These are phyloP conservation scores for Cecropterus lyciades DNA, from an alignment of 1,140 invertebrate species.

Conservation along the genomic window DNA sequence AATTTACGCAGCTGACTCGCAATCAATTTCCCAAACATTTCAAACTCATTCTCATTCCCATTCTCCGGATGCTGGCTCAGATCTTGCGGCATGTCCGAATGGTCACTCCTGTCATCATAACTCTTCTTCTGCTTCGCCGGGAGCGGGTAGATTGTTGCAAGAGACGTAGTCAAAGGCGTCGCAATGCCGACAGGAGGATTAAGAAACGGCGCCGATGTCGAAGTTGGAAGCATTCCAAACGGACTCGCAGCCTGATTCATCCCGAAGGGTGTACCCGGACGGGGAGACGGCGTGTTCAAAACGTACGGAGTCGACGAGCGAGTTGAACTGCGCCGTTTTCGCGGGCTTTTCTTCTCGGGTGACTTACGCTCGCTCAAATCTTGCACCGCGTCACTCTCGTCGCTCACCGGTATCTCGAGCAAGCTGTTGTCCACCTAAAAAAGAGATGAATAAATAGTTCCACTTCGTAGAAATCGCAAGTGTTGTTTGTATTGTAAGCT, in stretches of 20 bases:
- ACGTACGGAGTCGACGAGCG: conserved; percentile 77
- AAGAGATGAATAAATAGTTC: conserved; percentile 46
- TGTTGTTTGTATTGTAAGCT: conserved; percentile 52
- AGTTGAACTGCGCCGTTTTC: conserved; percentile 75
- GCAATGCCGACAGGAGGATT: conserved; percentile 75
- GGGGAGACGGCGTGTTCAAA: conserved; percentile 78
- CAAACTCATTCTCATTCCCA: conserved; percentile 78
- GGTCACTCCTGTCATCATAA: conserved; percentile 62
- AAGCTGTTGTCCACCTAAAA: conserved; percentile 74
- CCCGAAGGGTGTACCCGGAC: conserved; percentile 73
- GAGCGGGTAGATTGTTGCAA: conserved; percentile 74
- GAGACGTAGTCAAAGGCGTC: conserved; percentile 71
- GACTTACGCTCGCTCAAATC: conserved; percentile 76
- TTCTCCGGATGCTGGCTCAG: conserved; percentile 75
- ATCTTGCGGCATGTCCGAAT: conserved; percentile 70
- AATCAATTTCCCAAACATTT: conserved; percentile 80
- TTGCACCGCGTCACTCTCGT: conserved; percentile 77
- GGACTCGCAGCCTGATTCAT: conserved; percentile 62
- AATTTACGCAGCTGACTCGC: conserved; percentile 76
- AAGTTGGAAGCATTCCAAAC: conserved; percentile 70
- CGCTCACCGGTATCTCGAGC: conserved; percentile 74
- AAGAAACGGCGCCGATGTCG: conserved; percentile 66
- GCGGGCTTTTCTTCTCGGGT: conserved; percentile 76
- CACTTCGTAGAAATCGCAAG: conserved; percentile 51
- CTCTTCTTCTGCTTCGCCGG: conserved; percentile 75